These are phyloP conservation scores for Listronotus oregonensis DNA, from an alignment of 1,140 invertebrate species.

Conservation along the genomic window DNA sequence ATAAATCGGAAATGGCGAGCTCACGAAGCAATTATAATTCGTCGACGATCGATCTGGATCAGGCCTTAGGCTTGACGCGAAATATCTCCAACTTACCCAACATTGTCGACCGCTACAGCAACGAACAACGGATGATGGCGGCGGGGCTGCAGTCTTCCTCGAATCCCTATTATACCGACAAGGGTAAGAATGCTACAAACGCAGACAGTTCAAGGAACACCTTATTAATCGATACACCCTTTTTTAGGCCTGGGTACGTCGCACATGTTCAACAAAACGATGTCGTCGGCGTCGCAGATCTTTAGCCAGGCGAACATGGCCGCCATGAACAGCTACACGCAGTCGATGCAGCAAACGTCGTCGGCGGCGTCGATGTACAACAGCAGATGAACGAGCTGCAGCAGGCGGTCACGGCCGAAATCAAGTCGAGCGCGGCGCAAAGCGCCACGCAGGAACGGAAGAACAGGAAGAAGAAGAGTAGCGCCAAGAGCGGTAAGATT, in stretches of 20 bases:
- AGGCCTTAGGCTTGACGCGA: slow-evolving; percentile 53
- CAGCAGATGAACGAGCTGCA: slow-evolving; percentile 11
- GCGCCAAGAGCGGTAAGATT: background rate
- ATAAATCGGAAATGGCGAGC: slow-evolving; percentile 32
- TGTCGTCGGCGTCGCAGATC: slow-evolving; percentile 36
- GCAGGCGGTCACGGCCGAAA: background rate
- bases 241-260: slow-evolving; percentile 55
- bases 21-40: slow-evolving; percentile 44
- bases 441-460: slow-evolving; percentile 9
- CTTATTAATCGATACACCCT: no score
- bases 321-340: slow-evolving; percentile 21
- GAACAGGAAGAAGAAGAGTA: slow-evolving; percentile 10
- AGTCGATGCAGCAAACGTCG: slow-evolving; percentile 38
- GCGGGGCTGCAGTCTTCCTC: slow-evolving; percentile 49
- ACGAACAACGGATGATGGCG: slow-evolving; percentile 61
- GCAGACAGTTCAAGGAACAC: background rate
- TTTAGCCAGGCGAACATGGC: slow-evolving; percentile 51
- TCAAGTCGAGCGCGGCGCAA: background rate
- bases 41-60: slow-evolving; percentile 45
- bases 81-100: slow-evolving; percentile 59
- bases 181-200: slow-evolving; percentile 49
- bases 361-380: slow-evolving; percentile 41
- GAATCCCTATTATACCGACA: slow-evolving; percentile 56
- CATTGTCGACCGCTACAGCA: slow-evolving; percentile 63
- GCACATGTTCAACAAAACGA: slow-evolving; percentile 59